phyloP scores from a whole-genome alignment of 1,140 invertebrate genomes.

The Chironomus tepperi region DNA sequence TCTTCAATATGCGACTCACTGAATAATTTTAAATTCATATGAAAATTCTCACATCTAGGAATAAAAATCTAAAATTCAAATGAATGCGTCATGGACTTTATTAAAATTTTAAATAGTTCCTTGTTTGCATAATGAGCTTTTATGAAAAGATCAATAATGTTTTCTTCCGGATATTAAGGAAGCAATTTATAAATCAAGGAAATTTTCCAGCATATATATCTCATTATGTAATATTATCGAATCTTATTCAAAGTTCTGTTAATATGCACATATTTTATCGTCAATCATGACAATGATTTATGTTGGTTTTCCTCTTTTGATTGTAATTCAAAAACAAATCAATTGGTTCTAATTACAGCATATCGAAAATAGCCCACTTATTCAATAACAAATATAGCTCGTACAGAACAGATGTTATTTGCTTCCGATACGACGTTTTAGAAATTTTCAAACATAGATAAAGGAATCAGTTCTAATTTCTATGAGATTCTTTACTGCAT shows the following conservation, averaged over 20 bases:
- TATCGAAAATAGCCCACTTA: no score
- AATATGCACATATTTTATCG: not conserved
- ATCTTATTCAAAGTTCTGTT: not conserved
- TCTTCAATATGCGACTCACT: not conserved
- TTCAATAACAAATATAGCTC: no score
- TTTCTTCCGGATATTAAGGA: not conserved
- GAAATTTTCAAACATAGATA: no score
- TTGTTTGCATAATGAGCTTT: not conserved
- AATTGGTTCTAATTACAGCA: not conserved
- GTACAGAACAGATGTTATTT: no score
- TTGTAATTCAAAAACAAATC: slow-evolving; percentile 1
- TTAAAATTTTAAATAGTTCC: not conserved
- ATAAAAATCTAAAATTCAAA: not conserved
- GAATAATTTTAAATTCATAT: not conserved
- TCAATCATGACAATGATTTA: not conserved
- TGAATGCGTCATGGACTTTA: not conserved
- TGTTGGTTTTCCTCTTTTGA: not conserved
- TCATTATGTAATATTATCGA: not conserved
- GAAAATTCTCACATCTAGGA: not conserved
- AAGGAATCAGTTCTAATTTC: no score
- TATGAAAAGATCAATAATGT: not conserved
- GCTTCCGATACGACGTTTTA: no score
- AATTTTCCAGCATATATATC: not conserved
- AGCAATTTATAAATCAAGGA: not conserved
- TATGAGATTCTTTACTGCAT: no score